phyloP scores from a whole-genome alignment of 2,888 invertebrate genomes.

The Hirtodrosophila histrioides region DNA sequence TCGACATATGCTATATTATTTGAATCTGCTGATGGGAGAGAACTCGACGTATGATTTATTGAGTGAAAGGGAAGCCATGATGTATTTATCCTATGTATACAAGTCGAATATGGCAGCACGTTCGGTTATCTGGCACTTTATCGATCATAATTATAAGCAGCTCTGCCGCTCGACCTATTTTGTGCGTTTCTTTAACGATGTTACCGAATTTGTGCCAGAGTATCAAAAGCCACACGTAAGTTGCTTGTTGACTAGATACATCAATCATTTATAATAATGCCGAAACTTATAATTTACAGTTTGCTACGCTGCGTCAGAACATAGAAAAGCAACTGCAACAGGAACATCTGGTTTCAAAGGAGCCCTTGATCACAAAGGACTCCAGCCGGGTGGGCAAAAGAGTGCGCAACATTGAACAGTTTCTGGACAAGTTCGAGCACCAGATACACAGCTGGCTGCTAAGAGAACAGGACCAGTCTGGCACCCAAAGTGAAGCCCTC shows the following conservation, averaged over 20 bases:
- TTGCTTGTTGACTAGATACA: not conserved
- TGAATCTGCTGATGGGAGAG: constrained; percentile 71
- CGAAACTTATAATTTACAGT: constrained; percentile 52
- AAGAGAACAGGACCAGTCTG: constrained; percentile 37
- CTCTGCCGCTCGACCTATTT: constrained; percentile 66
- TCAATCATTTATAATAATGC: not conserved
- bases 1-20: constrained; percentile 68
- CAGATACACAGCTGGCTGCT: constrained; percentile 77
- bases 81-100: constrained; percentile 74
- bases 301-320: constrained; percentile 56
- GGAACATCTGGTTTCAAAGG: constrained; percentile 22
- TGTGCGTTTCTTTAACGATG: constrained; percentile 70
- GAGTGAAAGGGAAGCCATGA: constrained; percentile 68
- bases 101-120: constrained; percentile 73
- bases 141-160: constrained; percentile 72
- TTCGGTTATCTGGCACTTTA: constrained; percentile 72
- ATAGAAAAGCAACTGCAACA: constrained; percentile 54
- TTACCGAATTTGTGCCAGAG: constrained; percentile 71
- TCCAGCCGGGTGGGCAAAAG: constrained; percentile 73
- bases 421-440: constrained; percentile 70
- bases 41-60: constrained; percentile 70
- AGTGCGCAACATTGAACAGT: constrained; percentile 62
- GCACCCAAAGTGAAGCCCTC: constrained; percentile 18
- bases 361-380: constrained; percentile 49
- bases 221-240: constrained; percentile 60